Evolutionary conservation across 2,113 vertebrate genomes (phyloP).

Genomic region (Eudorcas thomsonii): DNA sequence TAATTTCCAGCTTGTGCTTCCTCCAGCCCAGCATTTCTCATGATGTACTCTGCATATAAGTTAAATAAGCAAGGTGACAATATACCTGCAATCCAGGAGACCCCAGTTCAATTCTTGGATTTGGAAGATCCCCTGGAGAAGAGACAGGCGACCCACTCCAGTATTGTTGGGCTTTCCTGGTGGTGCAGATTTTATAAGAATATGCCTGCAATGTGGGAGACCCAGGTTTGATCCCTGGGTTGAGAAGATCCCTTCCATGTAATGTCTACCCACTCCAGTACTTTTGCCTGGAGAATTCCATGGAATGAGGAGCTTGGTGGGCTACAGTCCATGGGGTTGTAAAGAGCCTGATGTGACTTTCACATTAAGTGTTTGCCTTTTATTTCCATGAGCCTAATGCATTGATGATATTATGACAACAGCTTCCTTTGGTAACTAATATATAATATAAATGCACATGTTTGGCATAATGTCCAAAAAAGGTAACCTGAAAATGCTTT

Average conservation of each 20-base stretch:
- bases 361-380: background rate
- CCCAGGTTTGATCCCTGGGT: background rate
- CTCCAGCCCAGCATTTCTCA: background rate
- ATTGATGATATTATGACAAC: background rate
- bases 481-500: background rate
- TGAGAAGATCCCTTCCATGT: background rate
- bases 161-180: background rate
- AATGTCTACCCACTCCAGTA: background rate
- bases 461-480: background rate
- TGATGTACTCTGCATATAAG: background rate
- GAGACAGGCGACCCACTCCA: no score
- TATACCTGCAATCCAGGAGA: background rate
- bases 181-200: background rate
- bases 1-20: no score
- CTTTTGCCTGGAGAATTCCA: background rate
- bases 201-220: background rate
- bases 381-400: background rate
- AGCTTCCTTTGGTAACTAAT: background rate
- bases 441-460: background rate
- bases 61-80: background rate
- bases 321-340: background rate
- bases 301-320: background rate
- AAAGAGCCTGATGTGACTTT: background rate
- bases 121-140: no score
- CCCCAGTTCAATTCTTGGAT: no score